These are phyloP conservation scores for Chesias legatella DNA, from an alignment of 2,888 invertebrate species.

Conservation along the genomic window DNA sequence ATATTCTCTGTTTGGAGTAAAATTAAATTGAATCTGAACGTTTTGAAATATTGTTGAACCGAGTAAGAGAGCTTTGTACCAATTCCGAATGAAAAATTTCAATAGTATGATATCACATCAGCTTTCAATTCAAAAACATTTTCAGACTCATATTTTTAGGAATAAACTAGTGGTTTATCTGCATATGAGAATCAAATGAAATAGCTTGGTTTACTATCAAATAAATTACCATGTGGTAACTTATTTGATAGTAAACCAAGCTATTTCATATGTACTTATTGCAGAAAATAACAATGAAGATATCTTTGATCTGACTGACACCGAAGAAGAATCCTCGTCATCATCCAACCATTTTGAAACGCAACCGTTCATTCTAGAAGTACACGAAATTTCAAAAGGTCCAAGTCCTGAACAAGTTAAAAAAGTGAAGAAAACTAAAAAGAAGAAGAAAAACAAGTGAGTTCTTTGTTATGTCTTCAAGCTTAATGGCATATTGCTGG, in stretches of 20 bases:
- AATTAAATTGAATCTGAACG: background rate
- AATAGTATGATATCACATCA: no score
- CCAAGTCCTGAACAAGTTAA: constrained; percentile 24
- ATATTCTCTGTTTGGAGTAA: constrained; percentile 4
- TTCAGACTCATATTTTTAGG: no score
- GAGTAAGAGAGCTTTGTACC: no score
- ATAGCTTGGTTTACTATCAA: no score
- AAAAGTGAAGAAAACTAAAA: constrained; percentile 40
- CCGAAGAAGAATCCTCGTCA: constrained; percentile 39
- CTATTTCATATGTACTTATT: background rate
- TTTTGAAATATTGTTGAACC: background rate
- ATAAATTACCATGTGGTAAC: no score
- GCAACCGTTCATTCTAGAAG: constrained; percentile 43
- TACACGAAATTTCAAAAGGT: constrained; percentile 49
- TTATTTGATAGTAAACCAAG: no score
- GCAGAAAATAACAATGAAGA: constrained; percentile 34
- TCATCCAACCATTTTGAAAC: constrained; percentile 34
- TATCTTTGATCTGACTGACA: constrained; percentile 34
- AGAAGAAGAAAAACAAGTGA: constrained; percentile 29
- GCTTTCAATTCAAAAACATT: no score
- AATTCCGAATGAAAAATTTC: no score
- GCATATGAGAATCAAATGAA: no score
- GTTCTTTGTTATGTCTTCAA: background rate
- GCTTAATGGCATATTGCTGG: no score
- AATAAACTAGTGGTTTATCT: no score